Base-by-base conservation (phyloP, 2,113 vertebrate species). In the Dasyprocta punctata region DNA sequence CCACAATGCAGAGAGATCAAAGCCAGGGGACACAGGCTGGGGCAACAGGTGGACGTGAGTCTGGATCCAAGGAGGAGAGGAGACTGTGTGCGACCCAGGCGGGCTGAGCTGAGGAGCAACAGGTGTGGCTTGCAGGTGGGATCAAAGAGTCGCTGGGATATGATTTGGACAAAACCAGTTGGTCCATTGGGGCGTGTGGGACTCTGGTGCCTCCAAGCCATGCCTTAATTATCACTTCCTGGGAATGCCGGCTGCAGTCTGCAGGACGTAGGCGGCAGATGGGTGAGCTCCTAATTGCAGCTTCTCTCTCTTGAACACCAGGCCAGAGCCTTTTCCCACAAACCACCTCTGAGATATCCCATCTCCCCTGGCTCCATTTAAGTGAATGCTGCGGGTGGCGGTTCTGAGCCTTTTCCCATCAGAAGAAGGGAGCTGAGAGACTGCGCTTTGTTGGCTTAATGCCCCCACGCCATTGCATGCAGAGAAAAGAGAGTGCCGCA, bases 131-230 rank as follows among this genome's bases (percentile, higher is more conserved):
- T 41, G 36, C 95, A 96, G 96, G 95, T 97, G 96, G 92, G 94
- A 96, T 98, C 98, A 98, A 97, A 98, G 96, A 56, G 28, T n/a
- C 9, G 5, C 67, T 36, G 75, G 93, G 86, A 83, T 71, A 36
- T 33, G 77, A 92, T 77, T 95, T 84, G 77, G 60, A 92, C 93
- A 71, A 44, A 97, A 95, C 0, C 36, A 89, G 94, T 30, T 73
- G 83, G 96, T 85, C 97, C 92, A 67, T 94, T 97, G 95, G 91
- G 81, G 96, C 94, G 96, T 98, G 94, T 94, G 91, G 89, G 96
- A 78, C 47, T 44, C 7, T 9, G 85, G 93, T 78, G 84, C 98
- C 98, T 97, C 77, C 92, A 0, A 61, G 97, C 88, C 83, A 41
- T 28, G 49, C 17, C 67, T 95, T 97, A 98, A 98, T 97, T 91